phyloP scores from a whole-genome alignment of 2,113 vertebrate species.

The Alligator mississippiensis region DNA sequence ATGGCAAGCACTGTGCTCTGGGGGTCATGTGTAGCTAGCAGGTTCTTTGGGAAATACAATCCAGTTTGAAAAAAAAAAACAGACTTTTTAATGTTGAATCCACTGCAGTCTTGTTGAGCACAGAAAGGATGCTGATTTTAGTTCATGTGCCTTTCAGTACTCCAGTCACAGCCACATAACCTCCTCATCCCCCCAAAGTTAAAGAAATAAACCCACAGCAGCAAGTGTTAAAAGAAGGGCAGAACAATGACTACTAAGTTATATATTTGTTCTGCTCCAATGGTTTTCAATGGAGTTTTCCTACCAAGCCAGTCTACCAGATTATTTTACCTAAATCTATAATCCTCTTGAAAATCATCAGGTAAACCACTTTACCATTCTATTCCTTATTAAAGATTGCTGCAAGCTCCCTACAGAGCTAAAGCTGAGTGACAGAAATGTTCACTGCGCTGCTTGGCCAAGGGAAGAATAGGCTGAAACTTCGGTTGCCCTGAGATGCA shows the following conservation, averaged over 20 bases:
- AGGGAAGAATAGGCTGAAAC: constrained; percentile 32
- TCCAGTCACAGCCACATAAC: background rate
- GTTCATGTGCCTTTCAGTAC: rapidly evolving
- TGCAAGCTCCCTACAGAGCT: constrained; percentile 40
- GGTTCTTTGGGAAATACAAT: background rate
- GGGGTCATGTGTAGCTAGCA: background rate
- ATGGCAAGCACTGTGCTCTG: rapidly evolving
- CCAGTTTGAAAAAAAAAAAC: background rate
- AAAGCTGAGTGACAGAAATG: constrained; percentile 34
- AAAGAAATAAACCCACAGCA: background rate
- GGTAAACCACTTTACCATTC: constrained; percentile 52
- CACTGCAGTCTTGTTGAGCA: background rate
- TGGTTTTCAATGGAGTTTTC: background rate
- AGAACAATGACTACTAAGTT: background rate
- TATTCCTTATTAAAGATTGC: constrained; percentile 22
- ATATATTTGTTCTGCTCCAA: background rate
- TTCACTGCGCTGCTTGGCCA: background rate
- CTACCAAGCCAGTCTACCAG: background rate
- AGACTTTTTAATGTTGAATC: background rate
- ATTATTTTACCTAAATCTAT: constrained; percentile 48
- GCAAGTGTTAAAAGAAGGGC: background rate
- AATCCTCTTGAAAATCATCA: constrained; percentile 54
- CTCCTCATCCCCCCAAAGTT: background rate
- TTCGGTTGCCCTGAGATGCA: no score
- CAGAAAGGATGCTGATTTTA: background rate